Conservation (phyloP, 2,113 vertebrate species). For the Bagarius yarrelli region DNA sequence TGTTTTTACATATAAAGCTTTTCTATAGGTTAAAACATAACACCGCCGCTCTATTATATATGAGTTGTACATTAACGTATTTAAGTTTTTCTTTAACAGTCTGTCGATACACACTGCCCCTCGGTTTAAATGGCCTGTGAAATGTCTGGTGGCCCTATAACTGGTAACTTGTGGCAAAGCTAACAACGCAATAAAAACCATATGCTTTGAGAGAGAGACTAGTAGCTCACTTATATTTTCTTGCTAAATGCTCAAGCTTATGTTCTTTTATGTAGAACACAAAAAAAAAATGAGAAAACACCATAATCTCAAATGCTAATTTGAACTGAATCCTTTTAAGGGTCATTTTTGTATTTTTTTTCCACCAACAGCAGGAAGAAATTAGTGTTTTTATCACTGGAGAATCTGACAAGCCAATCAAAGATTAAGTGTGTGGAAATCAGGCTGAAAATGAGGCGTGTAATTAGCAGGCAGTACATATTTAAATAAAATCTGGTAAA, state of each 20-base stretch:
- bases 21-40: background rate
- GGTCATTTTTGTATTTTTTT: conserved; percentile 12
- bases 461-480: conserved; percentile 68
- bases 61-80: background rate
- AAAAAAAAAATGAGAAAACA: conserved; percentile 3
- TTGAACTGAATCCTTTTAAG: conserved; percentile 27
- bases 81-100: background rate
- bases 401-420: conserved; percentile 38
- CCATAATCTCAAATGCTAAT: conserved; percentile 45
- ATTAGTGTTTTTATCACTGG: conserved; percentile 43
- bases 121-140: conserved; percentile 18
- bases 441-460: conserved; percentile 59
- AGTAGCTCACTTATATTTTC: conserved; percentile 47
- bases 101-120: conserved; percentile 19
- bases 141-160: conserved; percentile 41
- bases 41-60: background rate
- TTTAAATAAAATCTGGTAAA: conserved; percentile 81
- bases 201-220: conserved; percentile 48
- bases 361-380: conserved; percentile 36
- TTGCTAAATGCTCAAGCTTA: conserved; percentile 39
- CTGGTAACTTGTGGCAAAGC: conserved; percentile 41
- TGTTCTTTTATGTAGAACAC: conserved; percentile 17
- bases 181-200: conserved; percentile 60
- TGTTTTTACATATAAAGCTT: background rate
- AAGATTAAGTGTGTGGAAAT: conserved; percentile 38